Base-by-base conservation (phyloP, 1,140 invertebrate genomes). In the Saccostrea glomerata region DNA sequence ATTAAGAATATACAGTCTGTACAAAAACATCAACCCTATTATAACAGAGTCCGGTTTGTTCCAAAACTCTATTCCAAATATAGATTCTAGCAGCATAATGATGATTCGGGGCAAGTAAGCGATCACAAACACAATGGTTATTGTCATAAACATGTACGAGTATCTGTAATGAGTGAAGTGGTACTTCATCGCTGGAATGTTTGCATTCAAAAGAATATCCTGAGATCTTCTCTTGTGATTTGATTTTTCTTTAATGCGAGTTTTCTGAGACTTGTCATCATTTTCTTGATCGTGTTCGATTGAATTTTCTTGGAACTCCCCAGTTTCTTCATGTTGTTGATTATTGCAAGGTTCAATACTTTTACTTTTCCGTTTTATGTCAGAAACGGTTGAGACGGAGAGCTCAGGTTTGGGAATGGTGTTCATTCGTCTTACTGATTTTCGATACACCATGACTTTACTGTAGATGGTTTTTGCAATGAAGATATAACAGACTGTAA, bases 121-220 rank as follows among this genome's bases (percentile, higher is more conserved):
- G 17, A 87, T 58, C 11, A 89, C 70, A 86, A 89, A 89, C 17
- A 89, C 63, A 11, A 87, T 25, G 17, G 89, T 89, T 9, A 89
- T 89, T 36, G 84, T 86, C 89, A 89, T 89, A 63, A 89, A 89
- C 89, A 89, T 89, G 54, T 89, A 89, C 13, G 86, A 85, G 85
- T 87, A 89, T 55, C 83, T 83, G 58, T 87, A 84, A 9, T 70
- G 60, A 36, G 23, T 58, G 58, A 89, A 89, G 36, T 89, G 89
- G 56, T 84, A 40, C 60, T 85, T 85, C 23, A 85, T 60, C 23
- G 56, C 56, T 30, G 56, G 56, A 20, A 63, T 66, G 15, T 47
- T n/a, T 23, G 40, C 40, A 20, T 54, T 54, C 20, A 84, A 30
- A 3, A 85, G 15, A 25, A 54, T 58, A 3, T 56, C 54, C 6